Evolutionary conservation across 2,888 invertebrate genomes (phyloP).

Genomic region (Flabesymbios commensalis): DNA sequence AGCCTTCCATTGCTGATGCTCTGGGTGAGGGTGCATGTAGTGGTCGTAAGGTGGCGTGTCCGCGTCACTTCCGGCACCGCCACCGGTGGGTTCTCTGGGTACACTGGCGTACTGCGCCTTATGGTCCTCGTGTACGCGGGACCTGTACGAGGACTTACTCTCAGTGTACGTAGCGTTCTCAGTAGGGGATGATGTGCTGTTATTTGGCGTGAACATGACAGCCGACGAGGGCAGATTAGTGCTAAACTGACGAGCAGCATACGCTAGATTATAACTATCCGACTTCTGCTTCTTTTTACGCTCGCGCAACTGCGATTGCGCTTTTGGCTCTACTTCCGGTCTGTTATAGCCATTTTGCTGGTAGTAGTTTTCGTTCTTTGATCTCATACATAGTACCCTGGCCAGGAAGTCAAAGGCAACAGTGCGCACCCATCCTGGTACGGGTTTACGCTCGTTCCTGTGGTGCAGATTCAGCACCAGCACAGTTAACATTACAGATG

Average conservation of each 20-base stretch:
- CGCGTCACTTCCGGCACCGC: background rate
- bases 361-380: background rate
- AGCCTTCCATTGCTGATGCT: slow-evolving; percentile 57
- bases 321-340: background rate
- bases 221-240: background rate
- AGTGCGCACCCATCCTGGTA: slow-evolving; percentile 48
- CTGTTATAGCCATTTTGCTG: background rate
- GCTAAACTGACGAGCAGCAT: slow-evolving; percentile 2
- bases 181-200: no score
- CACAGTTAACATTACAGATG: slow-evolving; percentile 61
- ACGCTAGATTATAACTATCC: background rate
- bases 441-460: slow-evolving; percentile 35
- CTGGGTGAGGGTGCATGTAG: background rate
- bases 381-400: slow-evolving; percentile 35
- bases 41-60: background rate
- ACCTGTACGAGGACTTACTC: no score
- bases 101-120: background rate
- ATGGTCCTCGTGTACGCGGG: no score
- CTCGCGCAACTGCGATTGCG: background rate
- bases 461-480: slow-evolving; percentile 62
- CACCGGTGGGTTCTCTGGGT: background rate
- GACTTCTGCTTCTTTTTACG: background rate
- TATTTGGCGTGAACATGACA: background rate
- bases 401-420: slow-evolving; percentile 43
- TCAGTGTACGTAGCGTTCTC: no score